A percentile compares a stretch with the other conserved stretches of the same genome.
These are phyloP conservation scores for Ostrea denselamellosa DNA, from an alignment of 1,140 invertebrate species.

Conservation along the genomic window DNA sequence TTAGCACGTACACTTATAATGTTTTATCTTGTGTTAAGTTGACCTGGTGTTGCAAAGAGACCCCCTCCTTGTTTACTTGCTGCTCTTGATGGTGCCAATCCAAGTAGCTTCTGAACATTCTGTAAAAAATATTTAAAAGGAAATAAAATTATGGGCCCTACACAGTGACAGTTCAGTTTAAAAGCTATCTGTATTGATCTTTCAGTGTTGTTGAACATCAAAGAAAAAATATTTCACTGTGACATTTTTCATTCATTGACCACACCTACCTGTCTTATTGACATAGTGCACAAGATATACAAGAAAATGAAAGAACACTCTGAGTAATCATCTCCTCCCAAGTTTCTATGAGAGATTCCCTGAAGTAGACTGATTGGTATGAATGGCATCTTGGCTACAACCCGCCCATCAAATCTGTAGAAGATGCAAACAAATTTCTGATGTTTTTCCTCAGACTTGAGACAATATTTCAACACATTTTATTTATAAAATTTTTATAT, in stretches of 20 bases:
- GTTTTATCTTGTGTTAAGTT: constrained; percentile 56
- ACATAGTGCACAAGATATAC: constrained; percentile 99
- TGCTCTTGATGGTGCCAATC: constrained; percentile 97
- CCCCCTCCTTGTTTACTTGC: constrained; percentile 95
- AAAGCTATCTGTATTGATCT: too few species aligned
- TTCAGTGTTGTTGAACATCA: too few species aligned
- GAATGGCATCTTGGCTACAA: constrained; percentile 98
- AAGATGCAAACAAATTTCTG: not conserved
- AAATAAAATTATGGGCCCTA: too few species aligned
- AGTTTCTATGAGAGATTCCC: constrained; percentile 96
- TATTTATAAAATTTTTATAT: not conserved
- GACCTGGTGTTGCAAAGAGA: constrained; percentile 83
- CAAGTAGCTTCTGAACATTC: constrained; percentile 98
- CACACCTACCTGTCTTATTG: constrained; percentile 90
- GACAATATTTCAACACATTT: not conserved
- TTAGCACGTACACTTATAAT: too few species aligned
- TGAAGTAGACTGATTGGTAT: constrained; percentile 97
- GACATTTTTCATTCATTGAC: too few species aligned
- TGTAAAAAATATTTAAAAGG: constrained; percentile 79
- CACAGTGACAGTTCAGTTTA: too few species aligned
- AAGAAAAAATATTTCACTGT: too few species aligned
- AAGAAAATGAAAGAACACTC: constrained; percentile 99
- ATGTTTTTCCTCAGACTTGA: not conserved
- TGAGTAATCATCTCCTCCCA: constrained; percentile 97
- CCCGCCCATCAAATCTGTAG: constrained; percentile 96